Evolutionary conservation across 2,888 invertebrate species (phyloP), one percentile per base, ranked within the genome.

Genomic region (Conops quadrifasciatus): DNA sequence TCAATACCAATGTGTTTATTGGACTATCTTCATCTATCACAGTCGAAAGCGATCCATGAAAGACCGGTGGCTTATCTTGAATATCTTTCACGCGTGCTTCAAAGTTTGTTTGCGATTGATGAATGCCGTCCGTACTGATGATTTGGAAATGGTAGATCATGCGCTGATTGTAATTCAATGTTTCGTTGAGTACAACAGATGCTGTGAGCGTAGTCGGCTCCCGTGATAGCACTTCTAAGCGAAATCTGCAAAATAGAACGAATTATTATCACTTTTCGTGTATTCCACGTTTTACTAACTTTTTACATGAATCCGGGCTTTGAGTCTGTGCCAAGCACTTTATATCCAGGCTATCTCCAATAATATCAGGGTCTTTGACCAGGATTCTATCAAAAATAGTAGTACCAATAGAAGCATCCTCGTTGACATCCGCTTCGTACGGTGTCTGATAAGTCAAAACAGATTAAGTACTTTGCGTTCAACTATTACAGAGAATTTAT

Each of bases 21-120:
- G 93, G 91, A 70, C 92, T 93, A 79, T 95, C 93, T 83, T 96
- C 96, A 28, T 89, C 88, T 45, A 95, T 89, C 28, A 94, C 91
- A 0, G 93, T 93, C 16, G 92, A 91, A 69, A 95, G 87, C 0
- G 94, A 90, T 0, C 94, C 94, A 62, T 91, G 90, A 87, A 96
- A 96, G 69, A 92, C 89, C 0, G 96, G 96, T 0, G 95, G 94
- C 0, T 91, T 92, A 84, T 96, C 94, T 87, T 96, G 96, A 0
- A 95, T 91, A 81, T 96, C 95, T 73, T 90, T 89, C 0, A 96
- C 92, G 75, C 92, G 91, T 30, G 95, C 90, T 79, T 92, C 92
- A 16, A 95, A 91, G 64, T 89, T 90, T 0, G 93, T 91, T 15
- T 90, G 90, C 0, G 91, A 91, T 78, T 91, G 91, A 77, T 93